A percentile compares a stretch with the other conserved stretches of the same genome.
These are phyloP conservation scores for Galaxea fascicularis DNA, from an alignment of 92 coral and sea anemone species.

Conservation along the genomic window DNA sequence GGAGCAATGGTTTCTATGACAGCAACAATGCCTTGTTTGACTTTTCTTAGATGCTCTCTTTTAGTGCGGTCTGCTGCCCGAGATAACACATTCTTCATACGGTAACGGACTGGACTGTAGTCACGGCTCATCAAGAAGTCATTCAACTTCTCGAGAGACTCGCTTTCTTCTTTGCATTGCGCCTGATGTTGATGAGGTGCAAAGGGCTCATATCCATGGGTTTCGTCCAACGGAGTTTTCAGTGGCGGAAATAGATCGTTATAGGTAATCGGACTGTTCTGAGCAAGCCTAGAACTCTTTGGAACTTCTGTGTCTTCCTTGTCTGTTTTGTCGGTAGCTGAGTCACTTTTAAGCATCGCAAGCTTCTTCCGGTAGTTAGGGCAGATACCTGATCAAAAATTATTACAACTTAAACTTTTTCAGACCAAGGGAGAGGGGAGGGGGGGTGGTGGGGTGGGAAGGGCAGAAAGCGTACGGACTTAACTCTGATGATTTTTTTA, in stretches of 20 bases:
- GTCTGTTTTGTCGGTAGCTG: constrained; percentile 20
- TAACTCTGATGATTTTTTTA: too few species aligned
- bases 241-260: constrained; percentile 32
- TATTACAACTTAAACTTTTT: too few species aligned
- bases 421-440: too few species aligned
- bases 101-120: constrained; percentile 65
- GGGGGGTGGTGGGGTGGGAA: too few species aligned
- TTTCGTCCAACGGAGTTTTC: constrained; percentile 30
- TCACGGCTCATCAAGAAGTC: constrained; percentile 57
- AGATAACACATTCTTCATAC: constrained; percentile 30
- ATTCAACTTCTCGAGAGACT: constrained; percentile 46
- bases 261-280: constrained; percentile 30
- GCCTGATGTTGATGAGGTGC: constrained; percentile 18
- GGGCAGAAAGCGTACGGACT: too few species aligned
- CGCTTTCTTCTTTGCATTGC: constrained; percentile 29
- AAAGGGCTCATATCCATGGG: constrained; percentile 57
- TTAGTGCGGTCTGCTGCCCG: constrained; percentile 53
- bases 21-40: constrained; percentile 58
- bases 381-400: constrained; percentile 50
- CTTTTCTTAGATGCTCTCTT: constrained; percentile 55
- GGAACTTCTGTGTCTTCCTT: constrained; percentile 32
- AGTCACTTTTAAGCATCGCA: constrained; percentile 20
- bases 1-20: constrained; percentile 67
- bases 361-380: constrained; percentile 53
- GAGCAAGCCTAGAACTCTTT: constrained; percentile 43